Evolutionary conservation across 2,888 invertebrate genomes (phyloP), one percentile per base, ranked within the genome.

Genomic region (Eilema caniola): DNA sequence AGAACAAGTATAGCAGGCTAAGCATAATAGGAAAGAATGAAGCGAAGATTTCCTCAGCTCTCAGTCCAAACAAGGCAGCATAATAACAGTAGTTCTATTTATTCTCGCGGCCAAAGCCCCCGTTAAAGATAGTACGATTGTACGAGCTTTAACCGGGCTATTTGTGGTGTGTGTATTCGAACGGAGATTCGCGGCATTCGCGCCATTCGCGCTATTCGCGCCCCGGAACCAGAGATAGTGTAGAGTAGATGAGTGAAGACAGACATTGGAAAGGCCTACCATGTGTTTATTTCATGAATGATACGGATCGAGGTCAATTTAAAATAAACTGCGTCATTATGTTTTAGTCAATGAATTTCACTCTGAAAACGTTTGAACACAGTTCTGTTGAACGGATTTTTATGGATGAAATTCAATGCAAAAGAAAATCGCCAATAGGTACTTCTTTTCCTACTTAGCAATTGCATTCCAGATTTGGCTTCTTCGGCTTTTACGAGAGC

Each of bases 71-170:
- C 81, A 80, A 82, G 81, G 81, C 41, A 41, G 41, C 74, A 63
- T 74, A 79, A 84, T 83, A 84, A 84, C 75, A 70, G 64, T 69
- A 62, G 67, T 76, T 84, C 81, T 83, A 83, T 83, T 83, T 83
- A 84, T 81, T 84, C 83, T 71, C 74, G 76, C 79, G 81, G 77
- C 70, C 74, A 74, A 77, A 73, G 75, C 74, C 72, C 76, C 65
- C 64, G 70, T 24, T 70, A 31, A 61, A 73, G 67, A 73, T 73
- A 70, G 53, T 67, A 66, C 65, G 65, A 57, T 65, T 63, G 61
- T 63, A 68, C 66, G 53, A 57, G 66, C 57, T 37, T 24, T 66
- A 65, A 24, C 63, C 20, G 23, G 64, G 65, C 71, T 68, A 66
- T 69, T 63, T 69, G 62, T 63, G 62, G 68, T 61, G 69, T 62